phyloP scores from a whole-genome alignment of 2,888 invertebrate species.

The Orchesella flavescens region DNA sequence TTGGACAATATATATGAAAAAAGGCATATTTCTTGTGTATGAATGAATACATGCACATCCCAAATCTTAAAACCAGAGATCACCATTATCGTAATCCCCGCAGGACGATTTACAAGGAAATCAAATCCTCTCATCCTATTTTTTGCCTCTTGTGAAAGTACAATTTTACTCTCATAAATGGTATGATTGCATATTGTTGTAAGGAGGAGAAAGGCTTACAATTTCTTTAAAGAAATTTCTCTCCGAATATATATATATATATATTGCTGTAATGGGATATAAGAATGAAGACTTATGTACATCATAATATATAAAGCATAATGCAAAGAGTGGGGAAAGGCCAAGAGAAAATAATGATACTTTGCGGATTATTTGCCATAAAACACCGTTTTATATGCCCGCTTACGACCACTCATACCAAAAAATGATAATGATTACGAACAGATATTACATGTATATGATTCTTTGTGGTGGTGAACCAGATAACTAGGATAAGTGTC shows the following conservation, averaged over 20 bases:
- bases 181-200: slow-evolving; percentile 40
- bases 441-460: not conserved
- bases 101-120: slow-evolving; percentile 59
- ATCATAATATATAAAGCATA: slow-evolving; percentile 33
- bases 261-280: too few relatives aligned
- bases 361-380: slow-evolving; percentile 56
- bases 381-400: slow-evolving; percentile 54
- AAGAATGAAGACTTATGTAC: too few relatives aligned
- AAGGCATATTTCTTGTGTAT: slow-evolving; percentile 45
- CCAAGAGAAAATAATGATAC: slow-evolving; percentile 52
- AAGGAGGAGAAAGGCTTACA: not conserved
- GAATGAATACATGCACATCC: slow-evolving; percentile 49
- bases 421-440: slow-evolving; percentile 50
- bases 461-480: not conserved
- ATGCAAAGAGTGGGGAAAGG: slow-evolving; percentile 43
- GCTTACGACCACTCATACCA: slow-evolving; percentile 48
- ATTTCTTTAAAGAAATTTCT: not conserved
- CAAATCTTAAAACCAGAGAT: slow-evolving; percentile 52
- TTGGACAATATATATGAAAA: slow-evolving; percentile 33
- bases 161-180: slow-evolving; percentile 20
- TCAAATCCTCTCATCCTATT: slow-evolving; percentile 46
- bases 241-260: too few relatives aligned
- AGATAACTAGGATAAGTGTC: slow-evolving; percentile 16
- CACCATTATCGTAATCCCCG: slow-evolving; percentile 51
- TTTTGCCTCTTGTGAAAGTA: slow-evolving; percentile 9